These are phyloP conservation scores for Drosophila fulvimacula DNA, from an alignment of 2,888 invertebrate species.

Conservation along the genomic window DNA sequence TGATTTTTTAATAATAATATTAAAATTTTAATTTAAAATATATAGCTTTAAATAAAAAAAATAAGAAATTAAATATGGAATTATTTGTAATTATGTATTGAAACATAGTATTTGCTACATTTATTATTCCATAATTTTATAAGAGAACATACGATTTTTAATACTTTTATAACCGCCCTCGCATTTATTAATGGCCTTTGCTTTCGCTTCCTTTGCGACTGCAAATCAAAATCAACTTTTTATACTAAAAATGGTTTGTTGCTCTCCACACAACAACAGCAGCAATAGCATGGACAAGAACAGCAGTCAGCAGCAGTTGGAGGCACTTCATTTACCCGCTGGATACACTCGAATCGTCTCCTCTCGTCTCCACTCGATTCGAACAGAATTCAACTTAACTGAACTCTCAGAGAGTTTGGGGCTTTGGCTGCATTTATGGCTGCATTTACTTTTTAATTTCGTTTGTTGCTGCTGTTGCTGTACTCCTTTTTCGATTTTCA, in stretches of 20 bases:
- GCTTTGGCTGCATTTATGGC: slow-evolving; percentile 69
- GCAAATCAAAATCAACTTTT: slow-evolving; percentile 72
- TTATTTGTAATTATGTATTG: not conserved
- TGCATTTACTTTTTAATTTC: slow-evolving; percentile 78
- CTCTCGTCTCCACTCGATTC: slow-evolving; percentile 11
- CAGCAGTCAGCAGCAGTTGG: slow-evolving; percentile 48
- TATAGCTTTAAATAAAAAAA: too few species aligned
- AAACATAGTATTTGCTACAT: not conserved
- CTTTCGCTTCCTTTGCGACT: slow-evolving; percentile 37
- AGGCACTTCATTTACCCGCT: slow-evolving; percentile 67
- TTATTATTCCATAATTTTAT: not conserved
- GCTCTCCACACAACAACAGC: slow-evolving; percentile 21
- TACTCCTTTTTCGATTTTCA: slow-evolving; percentile 79
- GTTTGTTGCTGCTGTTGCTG: slow-evolving; percentile 56
- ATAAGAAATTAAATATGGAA: not conserved
- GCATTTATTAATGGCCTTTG: slow-evolving; percentile 38
- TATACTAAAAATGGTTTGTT: slow-evolving; percentile 44
- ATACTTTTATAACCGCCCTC: slow-evolving; percentile 40
- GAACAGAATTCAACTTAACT: slow-evolving; percentile 32
- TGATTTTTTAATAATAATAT: too few species aligned
- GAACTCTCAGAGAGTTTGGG: slow-evolving; percentile 39
- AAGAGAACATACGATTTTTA: not conserved
- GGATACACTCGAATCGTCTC: slow-evolving; percentile 41
- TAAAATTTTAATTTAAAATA: too few species aligned
- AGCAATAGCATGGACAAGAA: slow-evolving; percentile 11